These are phyloP conservation scores for Callosobruchus maculatus DNA, from an alignment of 2,888 invertebrate species.

Conservation along the genomic window DNA sequence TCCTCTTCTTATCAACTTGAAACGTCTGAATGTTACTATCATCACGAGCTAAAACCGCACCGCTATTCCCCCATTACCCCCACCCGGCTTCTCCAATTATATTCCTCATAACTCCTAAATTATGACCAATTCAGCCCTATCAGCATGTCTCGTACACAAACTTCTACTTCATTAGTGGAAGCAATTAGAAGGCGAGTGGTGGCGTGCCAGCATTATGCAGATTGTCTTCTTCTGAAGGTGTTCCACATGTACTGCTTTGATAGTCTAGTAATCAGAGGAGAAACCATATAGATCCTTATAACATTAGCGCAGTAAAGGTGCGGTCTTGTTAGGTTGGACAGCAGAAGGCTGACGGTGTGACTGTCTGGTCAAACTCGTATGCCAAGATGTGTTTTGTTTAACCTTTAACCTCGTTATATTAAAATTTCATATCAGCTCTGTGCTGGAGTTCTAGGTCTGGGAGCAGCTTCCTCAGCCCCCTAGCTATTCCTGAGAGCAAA, in stretches of 20 bases:
- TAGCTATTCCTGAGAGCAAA: too few relatives aligned
- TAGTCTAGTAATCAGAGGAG: too few relatives aligned
- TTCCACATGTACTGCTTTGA: conserved; percentile 32
- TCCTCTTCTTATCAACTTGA: neutral
- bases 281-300: too few relatives aligned
- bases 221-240: conserved; percentile 27
- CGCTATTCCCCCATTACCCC: neutral
- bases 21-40: neutral
- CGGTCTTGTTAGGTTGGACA: too few relatives aligned
- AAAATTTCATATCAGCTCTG: too few relatives aligned
- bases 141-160: conserved; percentile 36
- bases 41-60: neutral
- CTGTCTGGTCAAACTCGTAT: too few relatives aligned
- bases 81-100: neutral
- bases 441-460: too few relatives aligned
- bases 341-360: too few relatives aligned
- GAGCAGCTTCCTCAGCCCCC: too few relatives aligned
- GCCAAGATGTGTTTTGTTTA: too few relatives aligned
- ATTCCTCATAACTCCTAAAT: conserved; percentile 4
- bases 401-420: too few relatives aligned
- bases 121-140: conserved; percentile 4
- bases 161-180: conserved; percentile 34
- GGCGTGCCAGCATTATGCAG: conserved; percentile 33
- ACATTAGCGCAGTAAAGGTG: too few relatives aligned
- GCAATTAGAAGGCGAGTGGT: conserved; percentile 31